Evolutionary conservation across 2,888 invertebrate genomes (phyloP), one percentile per base, ranked within the genome.

Genomic region (Tinea pellionella): DNA sequence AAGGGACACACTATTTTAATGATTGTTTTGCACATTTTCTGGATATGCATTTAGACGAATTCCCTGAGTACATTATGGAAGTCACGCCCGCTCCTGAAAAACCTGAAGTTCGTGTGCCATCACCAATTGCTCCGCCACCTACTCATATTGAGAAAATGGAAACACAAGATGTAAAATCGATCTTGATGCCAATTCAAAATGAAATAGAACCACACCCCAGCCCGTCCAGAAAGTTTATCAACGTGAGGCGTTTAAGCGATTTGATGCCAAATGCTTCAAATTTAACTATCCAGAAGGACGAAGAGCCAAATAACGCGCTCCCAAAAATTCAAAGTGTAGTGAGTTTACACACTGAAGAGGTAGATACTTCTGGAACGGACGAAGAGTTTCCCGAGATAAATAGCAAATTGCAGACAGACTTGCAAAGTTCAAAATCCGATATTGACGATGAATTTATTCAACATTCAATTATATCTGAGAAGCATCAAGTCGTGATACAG

Each of bases 251-350:
- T 1, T 67, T 89, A 56, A 74, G 74, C 4, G 76, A 84, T 43
- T 68, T 88, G 61, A 78, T 87, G 61, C 69, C 32, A 11, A 57
- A 57, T 13, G 30, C n/a, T 9, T 12, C n/a, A 42, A 6, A n/a
- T n/a, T 6, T 6, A 24, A 24, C 2, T 6, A 24, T 24, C 3
- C 24, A 24, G 3, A 24, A 47, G 15, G 24, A 57, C 3, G 16
- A 57, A 9, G 3, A 1, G 3, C n/a, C 16, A 15, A 30, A 32
- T 13, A 15, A 12, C 30, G 9, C 32, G 13, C 15, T 79, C 60
- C 86, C 83, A 2, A 69, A 84, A 61, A 90, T 90, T 51, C 85
- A 88, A 65, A 89, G 78, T 64, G 89, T 90, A 7, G 75, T 89
- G 2, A 90, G 90, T 65, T 78, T 90, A 1, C 86, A 87, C 19